Evolutionary conservation across 2,888 invertebrate species (phyloP).

Genomic region (Nomada flava): DNA sequence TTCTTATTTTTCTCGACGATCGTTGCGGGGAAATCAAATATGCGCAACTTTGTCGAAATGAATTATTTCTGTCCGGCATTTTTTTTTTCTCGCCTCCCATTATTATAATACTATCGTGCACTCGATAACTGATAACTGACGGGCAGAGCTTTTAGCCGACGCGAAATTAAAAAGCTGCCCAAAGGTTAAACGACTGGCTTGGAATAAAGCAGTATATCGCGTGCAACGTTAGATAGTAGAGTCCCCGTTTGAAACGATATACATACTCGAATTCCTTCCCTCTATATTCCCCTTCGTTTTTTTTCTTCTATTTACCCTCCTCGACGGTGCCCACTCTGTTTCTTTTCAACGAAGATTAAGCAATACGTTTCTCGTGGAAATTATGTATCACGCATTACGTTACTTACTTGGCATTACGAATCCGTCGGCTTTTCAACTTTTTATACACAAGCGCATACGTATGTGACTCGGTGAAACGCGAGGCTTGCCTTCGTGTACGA

Average conservation of each 20-base stretch:
- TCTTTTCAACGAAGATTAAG: constrained; percentile 44
- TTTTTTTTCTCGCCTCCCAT: neutral
- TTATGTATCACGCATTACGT: constrained; percentile 54
- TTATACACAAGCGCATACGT: neutral
- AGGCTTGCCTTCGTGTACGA: constrained; percentile 3
- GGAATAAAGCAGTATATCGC: constrained; percentile 54
- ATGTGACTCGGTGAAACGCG: neutral
- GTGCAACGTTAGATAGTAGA: constrained; percentile 52
- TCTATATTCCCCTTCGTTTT: constrained; percentile 6
- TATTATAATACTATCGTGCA: constrained; percentile 15
- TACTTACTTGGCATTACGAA: constrained; percentile 20
- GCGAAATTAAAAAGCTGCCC: constrained; percentile 55
- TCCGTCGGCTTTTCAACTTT: constrained; percentile 8
- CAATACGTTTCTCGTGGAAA: constrained; percentile 23
- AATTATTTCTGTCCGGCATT: neutral
- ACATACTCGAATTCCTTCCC: constrained; percentile 35
- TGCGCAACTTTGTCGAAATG: neutral
- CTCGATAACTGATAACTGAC: constrained; percentile 2
- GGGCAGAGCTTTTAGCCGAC: constrained; percentile 20
- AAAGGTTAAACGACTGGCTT: constrained; percentile 50
- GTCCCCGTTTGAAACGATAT: constrained; percentile 40
- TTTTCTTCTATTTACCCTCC: too few relatives aligned
- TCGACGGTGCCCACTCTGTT: neutral
- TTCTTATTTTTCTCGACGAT: neutral
- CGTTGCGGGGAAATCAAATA: neutral